Percentiles rank a stretch among this genome's conserved stretches.
phyloP scores from a whole-genome alignment of 1,140 invertebrate species.

The Bombus waltoni region DNA sequence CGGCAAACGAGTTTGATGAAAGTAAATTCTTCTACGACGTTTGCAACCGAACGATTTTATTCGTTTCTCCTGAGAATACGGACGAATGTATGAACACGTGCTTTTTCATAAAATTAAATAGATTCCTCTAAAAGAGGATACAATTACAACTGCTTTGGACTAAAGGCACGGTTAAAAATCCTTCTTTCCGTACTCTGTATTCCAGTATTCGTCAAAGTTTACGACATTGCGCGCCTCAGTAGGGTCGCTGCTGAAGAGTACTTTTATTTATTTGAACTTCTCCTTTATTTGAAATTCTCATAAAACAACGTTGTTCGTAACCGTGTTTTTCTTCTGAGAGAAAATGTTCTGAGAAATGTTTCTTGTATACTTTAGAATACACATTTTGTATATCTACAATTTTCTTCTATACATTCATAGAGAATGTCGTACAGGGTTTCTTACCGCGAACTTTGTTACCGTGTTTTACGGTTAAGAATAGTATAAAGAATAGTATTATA shows the following conservation, averaged over 20 bases:
- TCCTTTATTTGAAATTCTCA: neutral
- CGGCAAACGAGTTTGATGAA: neutral
- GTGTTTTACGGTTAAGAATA: neutral
- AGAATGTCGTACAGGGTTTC: neutral
- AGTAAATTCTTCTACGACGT: neutral
- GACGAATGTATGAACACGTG: no score
- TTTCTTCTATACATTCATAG: neutral
- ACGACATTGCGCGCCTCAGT: neutral
- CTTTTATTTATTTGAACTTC: neutral
- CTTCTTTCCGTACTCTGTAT: neutral
- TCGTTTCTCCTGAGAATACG: neutral
- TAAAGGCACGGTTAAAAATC: neutral
- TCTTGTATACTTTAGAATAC: neutral
- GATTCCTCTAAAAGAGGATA: no score
- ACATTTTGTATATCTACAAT: neutral
- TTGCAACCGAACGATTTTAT: neutral
- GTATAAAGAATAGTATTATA: neutral
- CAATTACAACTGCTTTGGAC: neutral
- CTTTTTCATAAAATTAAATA: neutral
- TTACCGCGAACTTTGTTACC: neutral
- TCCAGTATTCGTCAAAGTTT: neutral
- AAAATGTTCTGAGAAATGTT: neutral
- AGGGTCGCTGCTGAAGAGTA: no score
- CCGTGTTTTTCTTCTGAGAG: no score
- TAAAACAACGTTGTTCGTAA: neutral